These are phyloP conservation scores for Upupa epops DNA, from an alignment of 2,113 vertebrate genomes.

Conservation along the genomic window DNA sequence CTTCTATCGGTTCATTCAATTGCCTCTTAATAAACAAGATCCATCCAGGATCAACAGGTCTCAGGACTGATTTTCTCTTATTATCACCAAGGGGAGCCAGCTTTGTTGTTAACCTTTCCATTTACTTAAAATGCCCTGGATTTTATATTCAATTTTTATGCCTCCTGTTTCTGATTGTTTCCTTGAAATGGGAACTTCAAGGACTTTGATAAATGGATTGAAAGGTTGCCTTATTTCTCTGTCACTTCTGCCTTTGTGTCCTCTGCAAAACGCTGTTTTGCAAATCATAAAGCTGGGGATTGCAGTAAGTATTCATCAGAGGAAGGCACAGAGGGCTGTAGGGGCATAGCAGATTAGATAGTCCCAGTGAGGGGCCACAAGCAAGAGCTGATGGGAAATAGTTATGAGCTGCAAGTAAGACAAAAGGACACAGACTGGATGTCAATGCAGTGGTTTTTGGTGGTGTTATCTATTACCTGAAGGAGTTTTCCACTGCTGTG, in stretches of 20 bases:
- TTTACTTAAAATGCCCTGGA: constrained; percentile 55
- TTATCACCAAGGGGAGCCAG: neutral
- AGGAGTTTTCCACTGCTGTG: neutral
- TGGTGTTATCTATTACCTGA: neutral
- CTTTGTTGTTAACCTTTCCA: constrained; percentile 46
- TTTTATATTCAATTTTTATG: constrained; percentile 45
- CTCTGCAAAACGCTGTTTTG: constrained; percentile 35
- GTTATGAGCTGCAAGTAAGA: neutral
- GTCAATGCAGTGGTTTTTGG: neutral
- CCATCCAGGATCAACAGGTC: constrained; percentile 13
- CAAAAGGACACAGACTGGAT: neutral
- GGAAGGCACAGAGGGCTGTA: neutral
- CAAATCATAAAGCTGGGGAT: constrained; percentile 22
- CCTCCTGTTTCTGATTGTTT: constrained; percentile 58
- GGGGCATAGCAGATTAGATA: neutral
- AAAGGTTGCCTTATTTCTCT: constrained; percentile 56
- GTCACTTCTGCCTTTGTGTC: neutral
- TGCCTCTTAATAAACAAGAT: constrained; percentile 41
- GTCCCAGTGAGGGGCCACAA: neutral
- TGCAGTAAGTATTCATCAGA: constrained; percentile 33
- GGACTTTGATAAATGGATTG: constrained; percentile 64
- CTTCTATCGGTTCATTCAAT: neutral
- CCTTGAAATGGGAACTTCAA: constrained; percentile 56
- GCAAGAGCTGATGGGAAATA: neutral
- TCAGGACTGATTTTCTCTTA: constrained; percentile 27